Evolutionary conservation across 2,888 invertebrate genomes (phyloP).

Genomic region (Cephus rjabovi): DNA sequence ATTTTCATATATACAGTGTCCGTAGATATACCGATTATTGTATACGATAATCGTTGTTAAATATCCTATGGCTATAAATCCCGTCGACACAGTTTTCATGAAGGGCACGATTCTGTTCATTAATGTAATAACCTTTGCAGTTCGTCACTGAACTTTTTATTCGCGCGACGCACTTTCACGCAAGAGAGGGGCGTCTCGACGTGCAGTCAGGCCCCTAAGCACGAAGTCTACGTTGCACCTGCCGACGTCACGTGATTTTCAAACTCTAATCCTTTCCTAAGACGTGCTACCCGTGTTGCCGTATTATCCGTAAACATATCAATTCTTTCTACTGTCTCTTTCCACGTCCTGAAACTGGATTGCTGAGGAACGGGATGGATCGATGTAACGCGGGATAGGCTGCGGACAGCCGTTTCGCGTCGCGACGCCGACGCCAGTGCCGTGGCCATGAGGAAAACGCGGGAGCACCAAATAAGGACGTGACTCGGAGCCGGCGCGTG

Average conservation of each 20-base stretch:
- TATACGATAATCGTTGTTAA: not conserved
- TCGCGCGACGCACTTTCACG: not conserved
- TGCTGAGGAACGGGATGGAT: constrained; percentile 31
- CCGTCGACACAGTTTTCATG: not conserved
- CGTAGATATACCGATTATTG: not conserved
- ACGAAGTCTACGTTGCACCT: not conserved
- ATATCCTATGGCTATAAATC: not conserved
- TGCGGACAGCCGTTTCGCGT: constrained; percentile 36
- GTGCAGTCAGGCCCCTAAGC: not conserved
- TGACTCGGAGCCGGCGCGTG: not conserved
- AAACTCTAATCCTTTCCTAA: not conserved
- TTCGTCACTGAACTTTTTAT: not conserved
- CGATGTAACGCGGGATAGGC: constrained; percentile 27
- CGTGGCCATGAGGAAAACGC: constrained; percentile 10
- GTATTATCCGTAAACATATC: not conserved
- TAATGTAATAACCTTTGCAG: not conserved
- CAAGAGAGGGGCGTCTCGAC: not conserved
- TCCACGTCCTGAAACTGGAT: not conserved
- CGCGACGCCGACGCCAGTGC: constrained; percentile 35
- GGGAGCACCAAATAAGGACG: not conserved
- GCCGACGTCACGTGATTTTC: not conserved
- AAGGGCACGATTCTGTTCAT: not conserved
- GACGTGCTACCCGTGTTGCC: not conserved
- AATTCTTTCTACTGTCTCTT: not conserved
- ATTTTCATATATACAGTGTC: not conserved